Evolutionary conservation across 2,888 invertebrate species (phyloP).

Genomic region (Acanthosepion pharaonis): DNA sequence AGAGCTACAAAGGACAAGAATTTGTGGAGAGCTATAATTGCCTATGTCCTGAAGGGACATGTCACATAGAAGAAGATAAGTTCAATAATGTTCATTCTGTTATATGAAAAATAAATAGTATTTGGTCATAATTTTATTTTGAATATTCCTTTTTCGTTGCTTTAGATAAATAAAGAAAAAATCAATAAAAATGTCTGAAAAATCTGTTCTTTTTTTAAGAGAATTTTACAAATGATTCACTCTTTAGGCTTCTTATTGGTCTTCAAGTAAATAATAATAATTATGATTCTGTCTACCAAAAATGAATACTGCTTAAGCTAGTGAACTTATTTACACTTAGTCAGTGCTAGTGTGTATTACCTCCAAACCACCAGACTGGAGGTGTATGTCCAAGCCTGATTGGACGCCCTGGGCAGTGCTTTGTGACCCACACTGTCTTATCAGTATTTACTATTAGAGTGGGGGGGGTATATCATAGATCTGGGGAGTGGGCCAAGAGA

Average conservation of each 20-base stretch:
- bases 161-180: not conserved
- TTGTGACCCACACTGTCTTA: too few species aligned
- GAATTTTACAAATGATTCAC: not conserved
- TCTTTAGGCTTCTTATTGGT: not conserved
- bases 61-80: not conserved
- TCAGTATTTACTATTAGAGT: too few species aligned
- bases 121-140: not conserved
- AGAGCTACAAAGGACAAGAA: too few species aligned
- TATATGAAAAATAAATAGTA: not conserved
- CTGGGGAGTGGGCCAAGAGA: too few species aligned
- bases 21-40: too few species aligned
- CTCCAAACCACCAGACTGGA: too few species aligned
- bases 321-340: not conserved
- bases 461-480: too few species aligned
- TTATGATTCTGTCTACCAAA: not conserved
- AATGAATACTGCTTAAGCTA: not conserved
- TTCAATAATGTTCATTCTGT: not conserved
- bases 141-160: not conserved
- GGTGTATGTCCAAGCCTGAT: too few species aligned
- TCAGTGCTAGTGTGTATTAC: not conserved
- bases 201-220: not conserved
- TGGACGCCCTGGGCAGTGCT: too few species aligned
- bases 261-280: not conserved
- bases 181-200: not conserved
- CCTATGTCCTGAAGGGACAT: too few species aligned